Evolutionary conservation across 2,797 vertebrate species (phyloP).

Genomic region (Pangasius larnaudii): DNA sequence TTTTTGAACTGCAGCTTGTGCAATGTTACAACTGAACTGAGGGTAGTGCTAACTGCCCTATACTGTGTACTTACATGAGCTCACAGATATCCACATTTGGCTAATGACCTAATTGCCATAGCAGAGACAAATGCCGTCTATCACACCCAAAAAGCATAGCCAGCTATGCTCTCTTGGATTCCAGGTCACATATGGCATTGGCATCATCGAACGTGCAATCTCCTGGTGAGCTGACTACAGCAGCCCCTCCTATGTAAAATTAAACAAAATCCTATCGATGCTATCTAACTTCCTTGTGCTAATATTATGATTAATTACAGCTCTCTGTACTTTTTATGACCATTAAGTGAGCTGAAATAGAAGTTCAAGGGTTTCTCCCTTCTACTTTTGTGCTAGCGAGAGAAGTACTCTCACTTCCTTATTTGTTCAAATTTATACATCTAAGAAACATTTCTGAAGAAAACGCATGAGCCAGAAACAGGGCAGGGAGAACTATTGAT

Average conservation of each 20-base stretch:
- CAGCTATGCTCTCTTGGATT: neutral
- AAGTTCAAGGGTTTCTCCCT: neutral
- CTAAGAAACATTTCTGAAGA: neutral
- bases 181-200: conserved; percentile 6
- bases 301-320: neutral
- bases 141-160: neutral
- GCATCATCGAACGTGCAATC: neutral
- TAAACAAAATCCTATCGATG: neutral
- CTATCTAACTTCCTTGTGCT: neutral
- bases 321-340: neutral
- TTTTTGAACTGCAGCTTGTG: neutral
- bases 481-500: neutral
- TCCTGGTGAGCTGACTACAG: neutral
- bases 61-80: neutral
- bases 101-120: neutral
- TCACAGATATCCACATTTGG: neutral
- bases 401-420: neutral
- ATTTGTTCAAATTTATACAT: neutral
- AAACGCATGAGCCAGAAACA: neutral
- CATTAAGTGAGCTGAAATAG: neutral
- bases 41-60: neutral
- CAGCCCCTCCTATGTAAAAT: neutral
- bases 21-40: neutral
- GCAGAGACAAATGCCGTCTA: neutral
- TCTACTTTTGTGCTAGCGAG: neutral